Percentiles rank a stretch among this genome's conserved stretches.
Conservation (phyloP, 2,888 invertebrate genomes). For the Phaonia tiefii region DNA sequence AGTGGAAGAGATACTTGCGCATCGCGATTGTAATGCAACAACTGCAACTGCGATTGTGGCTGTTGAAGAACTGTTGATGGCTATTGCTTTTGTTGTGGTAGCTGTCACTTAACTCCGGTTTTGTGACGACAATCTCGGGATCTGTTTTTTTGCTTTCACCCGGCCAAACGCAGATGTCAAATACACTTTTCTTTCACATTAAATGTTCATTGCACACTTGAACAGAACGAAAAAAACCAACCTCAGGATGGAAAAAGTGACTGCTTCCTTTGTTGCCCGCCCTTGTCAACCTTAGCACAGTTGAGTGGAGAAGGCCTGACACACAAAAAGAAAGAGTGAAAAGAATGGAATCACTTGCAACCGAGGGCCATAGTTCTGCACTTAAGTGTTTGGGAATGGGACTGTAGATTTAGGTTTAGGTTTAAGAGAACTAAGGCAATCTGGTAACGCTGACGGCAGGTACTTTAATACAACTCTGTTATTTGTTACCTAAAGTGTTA, state of each 20-base stretch:
- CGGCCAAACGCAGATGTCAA: slow-evolving; percentile 65
- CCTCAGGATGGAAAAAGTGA: slow-evolving; percentile 51
- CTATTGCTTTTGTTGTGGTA: slow-evolving; percentile 7
- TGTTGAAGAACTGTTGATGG: slow-evolving; percentile 6
- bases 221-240: too few relatives aligned
- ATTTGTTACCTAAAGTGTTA: too few relatives aligned
- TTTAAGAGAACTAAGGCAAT: background rate
- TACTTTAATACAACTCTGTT: background rate
- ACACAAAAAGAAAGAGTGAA: slow-evolving; percentile 11
- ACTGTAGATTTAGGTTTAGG: background rate
- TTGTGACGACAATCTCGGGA: slow-evolving; percentile 5
- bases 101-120: slow-evolving; percentile 30
- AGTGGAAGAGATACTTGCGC: too few relatives aligned
- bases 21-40: too few relatives aligned
- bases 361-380: slow-evolving; percentile 42
- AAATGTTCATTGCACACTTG: slow-evolving; percentile 21
- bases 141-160: slow-evolving; percentile 4
- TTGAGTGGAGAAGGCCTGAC: background rate
- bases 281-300: background rate
- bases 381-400: slow-evolving; percentile 53
- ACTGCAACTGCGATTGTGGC: background rate
- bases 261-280: background rate
- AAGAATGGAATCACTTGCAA: slow-evolving; percentile 31
- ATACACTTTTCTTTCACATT: slow-evolving; percentile 49
- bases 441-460: background rate